Conservation (phyloP, 1,140 invertebrate species). For the Sycophila sp. region DNA sequence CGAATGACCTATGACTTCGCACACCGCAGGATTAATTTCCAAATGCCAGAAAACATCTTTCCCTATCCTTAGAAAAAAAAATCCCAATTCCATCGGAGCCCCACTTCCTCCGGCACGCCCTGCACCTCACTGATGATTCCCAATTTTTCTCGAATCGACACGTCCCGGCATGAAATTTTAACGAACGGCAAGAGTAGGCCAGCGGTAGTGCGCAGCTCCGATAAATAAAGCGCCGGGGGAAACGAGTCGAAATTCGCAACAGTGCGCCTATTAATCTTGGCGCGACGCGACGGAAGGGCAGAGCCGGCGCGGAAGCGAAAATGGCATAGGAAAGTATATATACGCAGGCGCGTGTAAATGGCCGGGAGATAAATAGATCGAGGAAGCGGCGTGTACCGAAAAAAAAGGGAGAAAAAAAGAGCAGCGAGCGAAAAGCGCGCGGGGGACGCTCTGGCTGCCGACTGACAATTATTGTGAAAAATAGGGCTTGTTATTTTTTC, state of each 20-base stretch:
- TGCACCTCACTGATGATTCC: too few species aligned
- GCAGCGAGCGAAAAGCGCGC: background rate
- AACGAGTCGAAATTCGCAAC: background rate
- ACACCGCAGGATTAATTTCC: too few species aligned
- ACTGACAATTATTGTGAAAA: constrained; percentile 51
- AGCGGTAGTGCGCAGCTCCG: background rate
- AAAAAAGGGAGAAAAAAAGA: background rate
- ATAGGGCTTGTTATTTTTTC: constrained; percentile 42
- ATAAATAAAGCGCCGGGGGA: background rate
- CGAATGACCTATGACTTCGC: too few species aligned
- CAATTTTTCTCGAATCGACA: too few species aligned
- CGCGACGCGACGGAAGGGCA: background rate
- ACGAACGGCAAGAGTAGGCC: background rate
- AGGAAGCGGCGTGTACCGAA: background rate
- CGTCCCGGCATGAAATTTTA: background rate
- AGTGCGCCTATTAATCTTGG: background rate
- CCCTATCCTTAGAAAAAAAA: too few species aligned
- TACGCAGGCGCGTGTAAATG: background rate
- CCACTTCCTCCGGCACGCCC: too few species aligned
- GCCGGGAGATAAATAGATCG: background rate
- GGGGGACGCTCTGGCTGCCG: background rate
- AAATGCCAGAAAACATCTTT: too few species aligned
- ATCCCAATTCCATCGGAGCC: too few species aligned
- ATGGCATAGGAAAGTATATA: background rate
- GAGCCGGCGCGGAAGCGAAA: background rate